Evolutionary conservation across 2,888 invertebrate genomes (phyloP).

Genomic region (Onchidella celtica): DNA sequence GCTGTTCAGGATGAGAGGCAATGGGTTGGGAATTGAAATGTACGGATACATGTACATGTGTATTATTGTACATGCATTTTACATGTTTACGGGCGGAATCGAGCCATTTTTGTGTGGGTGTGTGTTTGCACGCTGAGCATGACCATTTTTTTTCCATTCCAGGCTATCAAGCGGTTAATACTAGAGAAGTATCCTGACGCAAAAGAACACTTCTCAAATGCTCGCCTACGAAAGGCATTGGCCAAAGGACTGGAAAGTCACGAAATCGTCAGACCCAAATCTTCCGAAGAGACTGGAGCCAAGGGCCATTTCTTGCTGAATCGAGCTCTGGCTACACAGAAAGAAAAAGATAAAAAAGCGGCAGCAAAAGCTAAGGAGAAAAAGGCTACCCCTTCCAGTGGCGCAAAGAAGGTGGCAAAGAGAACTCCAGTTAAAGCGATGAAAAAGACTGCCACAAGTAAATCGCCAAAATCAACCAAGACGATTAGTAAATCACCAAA

Average conservation of each 20-base stretch:
- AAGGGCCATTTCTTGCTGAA: conserved; percentile 41
- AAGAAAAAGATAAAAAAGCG: conserved; percentile 7
- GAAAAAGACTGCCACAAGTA: background rate
- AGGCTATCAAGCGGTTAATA: conserved; percentile 31
- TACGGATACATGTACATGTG: no score
- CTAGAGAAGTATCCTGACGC: conserved; percentile 23
- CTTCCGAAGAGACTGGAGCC: conserved; percentile 55
- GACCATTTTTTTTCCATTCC: background rate
- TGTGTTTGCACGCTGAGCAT: no score
- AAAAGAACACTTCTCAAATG: conserved; percentile 48
- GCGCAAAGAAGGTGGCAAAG: background rate
- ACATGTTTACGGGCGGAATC: no score
- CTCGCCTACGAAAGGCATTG: conserved; percentile 60
- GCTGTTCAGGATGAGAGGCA: no score
- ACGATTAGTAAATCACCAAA: background rate
- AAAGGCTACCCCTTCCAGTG: conserved; percentile 3
- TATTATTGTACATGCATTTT: no score
- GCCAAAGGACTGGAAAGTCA: conserved; percentile 61
- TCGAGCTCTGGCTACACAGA: conserved; percentile 23
- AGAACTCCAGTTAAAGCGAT: background rate
- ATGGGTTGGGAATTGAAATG: no score
- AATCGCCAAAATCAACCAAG: background rate
- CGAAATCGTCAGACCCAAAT: conserved; percentile 60
- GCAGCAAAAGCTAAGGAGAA: conserved; percentile 3
- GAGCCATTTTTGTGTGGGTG: no score